phyloP scores from a whole-genome alignment of 2,113 vertebrate species.

The Saccopteryx leptura region DNA sequence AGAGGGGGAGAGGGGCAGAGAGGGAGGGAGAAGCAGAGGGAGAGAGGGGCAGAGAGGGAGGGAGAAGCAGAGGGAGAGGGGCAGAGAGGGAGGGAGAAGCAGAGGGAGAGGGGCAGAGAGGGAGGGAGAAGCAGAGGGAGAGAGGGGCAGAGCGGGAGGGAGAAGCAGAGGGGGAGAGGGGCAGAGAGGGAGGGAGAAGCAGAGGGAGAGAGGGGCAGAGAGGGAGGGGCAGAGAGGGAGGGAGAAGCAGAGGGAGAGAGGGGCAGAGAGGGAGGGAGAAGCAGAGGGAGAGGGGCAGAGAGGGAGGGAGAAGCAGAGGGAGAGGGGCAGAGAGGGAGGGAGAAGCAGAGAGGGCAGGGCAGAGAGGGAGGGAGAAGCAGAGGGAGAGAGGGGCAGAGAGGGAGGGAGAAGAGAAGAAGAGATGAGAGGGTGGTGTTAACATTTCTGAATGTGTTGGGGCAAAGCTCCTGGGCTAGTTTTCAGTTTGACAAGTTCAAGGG shows the following conservation, averaged over 20 bases:
- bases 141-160: background rate
- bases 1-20: background rate
- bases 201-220: background rate
- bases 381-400: too few species aligned
- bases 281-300: background rate
- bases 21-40: background rate
- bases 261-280: background rate
- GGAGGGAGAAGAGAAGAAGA: background rate
- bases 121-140: too few species aligned
- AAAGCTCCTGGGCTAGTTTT: conserved; percentile 20
- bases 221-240: too few species aligned
- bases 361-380: background rate
- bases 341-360: background rate
- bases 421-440: background rate
- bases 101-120: background rate
- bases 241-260: background rate
- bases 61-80: background rate
- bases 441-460: background rate
- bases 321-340: too few species aligned
- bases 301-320: background rate
- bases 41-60: background rate
- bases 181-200: too few species aligned
- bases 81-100: background rate
- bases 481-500: conserved; percentile 15
- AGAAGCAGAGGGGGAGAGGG: too few species aligned